phyloP scores from a whole-genome alignment of 2,888 invertebrate genomes.

The Caenorhabditis angaria region DNA sequence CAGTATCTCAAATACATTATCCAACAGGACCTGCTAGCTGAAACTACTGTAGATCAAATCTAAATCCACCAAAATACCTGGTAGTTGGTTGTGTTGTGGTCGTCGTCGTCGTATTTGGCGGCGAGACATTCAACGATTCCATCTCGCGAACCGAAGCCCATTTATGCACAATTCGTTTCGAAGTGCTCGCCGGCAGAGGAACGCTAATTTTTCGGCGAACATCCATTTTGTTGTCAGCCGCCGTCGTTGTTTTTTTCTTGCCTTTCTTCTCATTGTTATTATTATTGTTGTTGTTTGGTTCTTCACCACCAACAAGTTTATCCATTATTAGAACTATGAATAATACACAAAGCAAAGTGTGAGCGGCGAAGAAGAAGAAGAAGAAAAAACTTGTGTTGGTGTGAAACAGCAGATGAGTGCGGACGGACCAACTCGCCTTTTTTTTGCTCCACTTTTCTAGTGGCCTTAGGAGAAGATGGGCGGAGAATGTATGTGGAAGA shows the following conservation, averaged over 20 bases:
- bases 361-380: neutral
- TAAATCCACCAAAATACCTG: neutral
- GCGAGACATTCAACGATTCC: slow-evolving; percentile 40
- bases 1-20: no score
- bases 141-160: slow-evolving; percentile 57
- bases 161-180: slow-evolving; percentile 49
- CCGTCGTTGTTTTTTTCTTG: neutral
- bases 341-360: neutral
- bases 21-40: no score
- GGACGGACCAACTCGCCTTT: neutral
- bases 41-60: no score
- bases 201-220: slow-evolving; percentile 58
- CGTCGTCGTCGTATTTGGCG: slow-evolving; percentile 23
- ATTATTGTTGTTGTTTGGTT: slow-evolving; percentile 5
- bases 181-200: slow-evolving; percentile 44
- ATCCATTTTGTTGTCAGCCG: slow-evolving; percentile 31
- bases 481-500: no score
- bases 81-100: neutral
- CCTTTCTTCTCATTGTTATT: neutral
- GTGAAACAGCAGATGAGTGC: neutral
- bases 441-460: no score
- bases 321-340: neutral
- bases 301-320: neutral
- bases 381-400: neutral
- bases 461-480: no score